Evolutionary conservation across 2,797 vertebrate genomes (phyloP).

Genomic region (Pelodytes ibericus): DNA sequence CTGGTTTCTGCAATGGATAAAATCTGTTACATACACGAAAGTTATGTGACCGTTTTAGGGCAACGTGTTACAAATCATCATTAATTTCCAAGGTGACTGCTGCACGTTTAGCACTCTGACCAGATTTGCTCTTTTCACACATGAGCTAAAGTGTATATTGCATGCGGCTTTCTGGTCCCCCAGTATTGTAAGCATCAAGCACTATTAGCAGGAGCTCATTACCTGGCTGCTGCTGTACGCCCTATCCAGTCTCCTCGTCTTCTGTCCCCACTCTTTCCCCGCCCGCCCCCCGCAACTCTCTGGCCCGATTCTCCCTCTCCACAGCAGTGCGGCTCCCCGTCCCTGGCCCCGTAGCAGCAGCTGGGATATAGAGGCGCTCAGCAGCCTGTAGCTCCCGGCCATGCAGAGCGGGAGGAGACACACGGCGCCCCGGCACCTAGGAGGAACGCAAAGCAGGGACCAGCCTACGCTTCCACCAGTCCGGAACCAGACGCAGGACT

Average conservation of each 20-base stretch:
- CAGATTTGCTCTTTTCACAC: no score
- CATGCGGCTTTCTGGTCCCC: no score
- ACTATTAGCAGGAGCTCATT: no score
- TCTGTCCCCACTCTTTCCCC: not conserved
- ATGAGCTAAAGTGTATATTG: no score
- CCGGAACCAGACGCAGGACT: constrained; percentile 29
- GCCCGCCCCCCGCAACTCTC: constrained; percentile 22
- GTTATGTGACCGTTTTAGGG: no score
- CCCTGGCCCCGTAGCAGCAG: constrained; percentile 19
- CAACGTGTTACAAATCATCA: no score
- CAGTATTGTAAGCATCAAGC: no score
- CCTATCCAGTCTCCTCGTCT: not conserved
- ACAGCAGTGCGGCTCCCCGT: constrained; percentile 6
- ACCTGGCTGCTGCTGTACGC: constrained; percentile 28
- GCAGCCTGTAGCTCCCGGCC: constrained; percentile 36
- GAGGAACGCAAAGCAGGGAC: constrained; percentile 2
- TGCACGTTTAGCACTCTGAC: no score
- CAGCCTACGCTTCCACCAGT: not conserved
- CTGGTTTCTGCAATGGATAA: no score
- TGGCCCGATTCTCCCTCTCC: constrained; percentile 1
- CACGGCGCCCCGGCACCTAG: constrained; percentile 4
- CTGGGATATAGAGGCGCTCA: constrained; percentile 46
- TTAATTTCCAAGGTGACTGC: no score
- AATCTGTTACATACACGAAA: no score
- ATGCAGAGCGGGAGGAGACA: constrained; percentile 29